phyloP scores from a whole-genome alignment of 2,888 invertebrate genomes.

The Clistopyga incitator region DNA sequence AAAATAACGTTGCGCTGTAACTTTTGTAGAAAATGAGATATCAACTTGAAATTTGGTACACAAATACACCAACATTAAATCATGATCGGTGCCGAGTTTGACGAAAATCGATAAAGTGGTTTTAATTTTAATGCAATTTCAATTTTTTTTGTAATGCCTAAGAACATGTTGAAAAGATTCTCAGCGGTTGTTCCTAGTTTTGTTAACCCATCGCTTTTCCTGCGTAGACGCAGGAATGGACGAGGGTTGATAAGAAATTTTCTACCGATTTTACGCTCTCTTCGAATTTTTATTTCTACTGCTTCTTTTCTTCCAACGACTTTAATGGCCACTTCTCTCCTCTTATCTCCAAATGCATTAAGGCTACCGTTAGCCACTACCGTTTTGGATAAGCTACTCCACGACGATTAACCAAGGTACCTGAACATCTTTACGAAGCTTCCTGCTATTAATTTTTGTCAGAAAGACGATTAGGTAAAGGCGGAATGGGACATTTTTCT shows the following conservation, averaged over 20 bases:
- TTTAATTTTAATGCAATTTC: too few relatives aligned
- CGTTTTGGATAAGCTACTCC: constrained; percentile 38
- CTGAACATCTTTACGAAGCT: constrained; percentile 30
- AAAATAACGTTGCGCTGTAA: too few relatives aligned
- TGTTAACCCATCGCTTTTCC: constrained; percentile 51
- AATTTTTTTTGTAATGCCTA: too few relatives aligned
- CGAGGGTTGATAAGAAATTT: constrained; percentile 43
- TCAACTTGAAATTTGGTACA: too few relatives aligned
- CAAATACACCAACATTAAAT: too few relatives aligned
- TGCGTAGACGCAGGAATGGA: constrained; percentile 1
- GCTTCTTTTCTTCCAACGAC: constrained; percentile 39
- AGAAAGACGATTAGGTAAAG: not conserved
- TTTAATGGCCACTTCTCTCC: constrained; percentile 56
- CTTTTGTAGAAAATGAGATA: too few relatives aligned
- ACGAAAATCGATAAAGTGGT: too few relatives aligned
- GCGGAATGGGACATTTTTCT: not conserved
- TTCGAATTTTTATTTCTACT: constrained; percentile 34
- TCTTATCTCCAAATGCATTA: constrained; percentile 70
- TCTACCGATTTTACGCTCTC: constrained; percentile 12
- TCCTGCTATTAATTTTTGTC: constrained; percentile 51
- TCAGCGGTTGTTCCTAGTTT: constrained; percentile 47
- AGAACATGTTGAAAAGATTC: not conserved
- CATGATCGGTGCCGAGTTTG: too few relatives aligned
- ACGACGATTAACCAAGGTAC: not conserved
- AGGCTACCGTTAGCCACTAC: constrained; percentile 67